Conservation (phyloP, 2,888 invertebrate species). For the Ochropleura plecta region DNA sequence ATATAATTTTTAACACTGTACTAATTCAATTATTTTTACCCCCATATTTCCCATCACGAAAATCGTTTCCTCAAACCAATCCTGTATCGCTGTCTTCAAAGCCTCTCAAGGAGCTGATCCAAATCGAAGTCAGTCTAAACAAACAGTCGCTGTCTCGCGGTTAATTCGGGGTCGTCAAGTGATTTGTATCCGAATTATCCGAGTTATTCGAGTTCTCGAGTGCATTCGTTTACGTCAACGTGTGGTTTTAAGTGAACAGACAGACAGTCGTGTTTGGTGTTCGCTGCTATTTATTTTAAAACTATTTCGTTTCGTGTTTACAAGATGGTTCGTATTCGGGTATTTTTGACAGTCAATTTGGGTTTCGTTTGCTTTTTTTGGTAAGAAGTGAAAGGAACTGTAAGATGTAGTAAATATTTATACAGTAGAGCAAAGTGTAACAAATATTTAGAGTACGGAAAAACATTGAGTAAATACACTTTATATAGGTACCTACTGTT, state of each 20-base stretch:
- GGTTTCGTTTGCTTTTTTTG: conserved; percentile 21
- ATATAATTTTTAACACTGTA: neutral
- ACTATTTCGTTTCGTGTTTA: conserved; percentile 60
- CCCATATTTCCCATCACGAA: conserved; percentile 11
- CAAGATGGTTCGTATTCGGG: conserved; percentile 37
- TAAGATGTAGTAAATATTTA: conserved; percentile 36
- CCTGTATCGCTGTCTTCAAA: conserved; percentile 56
- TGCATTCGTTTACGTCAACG: conserved; percentile 74
- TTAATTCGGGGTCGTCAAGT: conserved; percentile 79
- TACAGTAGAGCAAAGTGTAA: conserved; percentile 18
- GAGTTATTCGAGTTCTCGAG: conserved; percentile 68
- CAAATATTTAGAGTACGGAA: conserved; percentile 18
- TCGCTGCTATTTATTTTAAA: conserved; percentile 54
- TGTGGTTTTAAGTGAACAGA: conserved; percentile 65
- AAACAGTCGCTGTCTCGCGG: conserved; percentile 75
- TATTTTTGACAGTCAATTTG: conserved; percentile 47
- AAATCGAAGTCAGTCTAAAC: conserved; percentile 70
- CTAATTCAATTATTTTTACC: neutral
- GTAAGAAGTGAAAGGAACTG: conserved; percentile 17
- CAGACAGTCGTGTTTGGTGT: conserved; percentile 56
- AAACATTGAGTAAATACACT: conserved; percentile 14
- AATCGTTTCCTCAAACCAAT: conserved; percentile 33
- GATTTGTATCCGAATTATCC: conserved; percentile 76
- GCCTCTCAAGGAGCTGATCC: conserved; percentile 51
- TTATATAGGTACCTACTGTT: conserved; percentile 6